These are phyloP conservation scores for Nipponia nippon DNA, from an alignment of 2,113 vertebrate species.

Conservation along the genomic window DNA sequence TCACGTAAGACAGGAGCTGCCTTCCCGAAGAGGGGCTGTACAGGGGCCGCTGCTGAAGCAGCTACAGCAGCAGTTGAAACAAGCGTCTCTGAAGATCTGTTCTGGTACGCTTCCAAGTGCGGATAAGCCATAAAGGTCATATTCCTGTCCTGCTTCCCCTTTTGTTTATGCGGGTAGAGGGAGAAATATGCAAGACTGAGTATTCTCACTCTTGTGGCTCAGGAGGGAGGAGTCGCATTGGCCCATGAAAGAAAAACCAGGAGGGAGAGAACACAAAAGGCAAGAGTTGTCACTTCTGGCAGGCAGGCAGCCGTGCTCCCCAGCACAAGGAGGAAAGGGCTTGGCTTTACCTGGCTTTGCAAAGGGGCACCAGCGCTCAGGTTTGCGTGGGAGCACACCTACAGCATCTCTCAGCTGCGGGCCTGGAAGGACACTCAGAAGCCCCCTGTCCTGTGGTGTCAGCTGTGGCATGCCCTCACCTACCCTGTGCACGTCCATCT, in stretches of 20 bases:
- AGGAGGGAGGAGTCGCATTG: not conserved
- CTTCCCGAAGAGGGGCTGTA: not conserved
- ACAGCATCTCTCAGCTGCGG: not conserved
- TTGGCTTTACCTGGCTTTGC: not conserved
- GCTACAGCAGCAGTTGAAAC: not conserved
- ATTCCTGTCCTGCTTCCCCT: not conserved
- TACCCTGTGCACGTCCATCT: fast-evolving
- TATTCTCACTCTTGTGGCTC: not conserved
- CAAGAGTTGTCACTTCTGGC: not conserved
- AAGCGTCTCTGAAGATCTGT: not conserved
- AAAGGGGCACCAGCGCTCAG: not conserved
- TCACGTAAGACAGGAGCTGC: not conserved
- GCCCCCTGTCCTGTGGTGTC: fast-evolving
- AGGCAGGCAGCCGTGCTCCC: not conserved
- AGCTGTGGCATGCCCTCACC: fast-evolving
- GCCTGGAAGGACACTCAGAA: not conserved
- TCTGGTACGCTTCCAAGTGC: not conserved
- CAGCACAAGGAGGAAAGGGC: not conserved
- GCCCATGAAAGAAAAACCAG: not conserved
- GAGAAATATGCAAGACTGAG: not conserved
- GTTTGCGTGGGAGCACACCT: not conserved
- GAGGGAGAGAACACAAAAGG: not conserved
- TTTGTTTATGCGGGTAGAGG: not conserved
- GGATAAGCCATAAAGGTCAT: not conserved
- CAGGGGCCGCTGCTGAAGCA: not conserved